Evolutionary conservation across 2,888 invertebrate species (phyloP), one percentile per base, ranked within the genome.

Genomic region (Rhagophthalmus giganteus): DNA sequence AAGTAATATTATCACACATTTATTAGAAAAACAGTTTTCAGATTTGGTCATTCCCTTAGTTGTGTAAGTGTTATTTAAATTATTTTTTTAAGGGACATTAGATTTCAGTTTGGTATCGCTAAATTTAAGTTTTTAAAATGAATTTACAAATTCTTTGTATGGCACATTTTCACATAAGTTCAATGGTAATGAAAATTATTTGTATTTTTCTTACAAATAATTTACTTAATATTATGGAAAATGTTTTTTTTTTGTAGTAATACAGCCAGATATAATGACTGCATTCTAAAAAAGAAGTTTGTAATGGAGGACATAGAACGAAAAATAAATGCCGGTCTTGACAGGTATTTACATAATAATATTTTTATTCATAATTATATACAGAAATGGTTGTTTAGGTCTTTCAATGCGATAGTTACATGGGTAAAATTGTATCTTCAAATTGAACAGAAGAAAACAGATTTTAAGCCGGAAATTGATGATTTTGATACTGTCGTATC

Each of bases 371-470:
- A 10, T 12, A 34, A 73, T 64, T 68, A 50, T 38, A 39, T 25
- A 39, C 48, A 34, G 35, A n/a, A n/a, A 24, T 37, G 8, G 27
- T 26, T 37, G 54, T 47, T 32, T 37, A 72, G 91, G 40, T 88
- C 94, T 1, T 80, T 98, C 42, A 86, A 87, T 55, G 90, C 95
- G 0, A 85, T 96, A 13, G 85, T 91, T 51, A 89, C 91, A 35
- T 98, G 95, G 92, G 89, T 94, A 0, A 90, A 89, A 72, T 79
- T 90, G 44, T 88, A 94, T 64, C 78, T 99, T 11, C 90, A 92
- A 73, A 85, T 85, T 1, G 96, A 98, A 71, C 98, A 99, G 76
- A 94, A 90, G 75, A 96, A 95, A 74, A 89, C 88, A 0, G 98
- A 98, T 75, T 98, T 90, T 67, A 90, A 87, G 64, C 91, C 92